Percentiles rank a stretch among this genome's conserved stretches.
These are phyloP conservation scores for Spilosoma lubricipeda DNA, from an alignment of 2,888 invertebrate genomes.

Conservation along the genomic window DNA sequence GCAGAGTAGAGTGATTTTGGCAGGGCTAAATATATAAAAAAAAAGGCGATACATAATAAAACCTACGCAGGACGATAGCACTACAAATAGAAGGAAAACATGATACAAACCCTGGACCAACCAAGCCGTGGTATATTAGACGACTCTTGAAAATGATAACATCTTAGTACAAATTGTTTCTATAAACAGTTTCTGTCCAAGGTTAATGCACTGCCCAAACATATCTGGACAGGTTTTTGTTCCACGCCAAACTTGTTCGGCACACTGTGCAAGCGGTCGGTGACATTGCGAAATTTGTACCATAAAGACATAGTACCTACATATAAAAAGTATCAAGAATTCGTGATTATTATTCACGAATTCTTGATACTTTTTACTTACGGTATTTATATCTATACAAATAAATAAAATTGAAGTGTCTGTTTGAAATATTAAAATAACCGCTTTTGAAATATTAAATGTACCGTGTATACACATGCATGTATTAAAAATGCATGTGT, in stretches of 20 bases:
- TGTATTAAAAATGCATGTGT: too few species aligned
- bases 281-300: constrained; percentile 37
- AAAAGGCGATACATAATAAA: too few species aligned
- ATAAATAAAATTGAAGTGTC: too few species aligned
- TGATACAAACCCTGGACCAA: too few species aligned
- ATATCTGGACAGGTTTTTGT: constrained; percentile 36
- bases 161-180: not conserved
- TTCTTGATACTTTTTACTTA: not conserved
- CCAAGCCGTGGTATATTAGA: not conserved
- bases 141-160: not conserved
- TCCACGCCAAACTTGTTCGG: constrained; percentile 36
- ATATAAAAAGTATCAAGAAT: not conserved
- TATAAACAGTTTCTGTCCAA: constrained; percentile 4
- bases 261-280: constrained; percentile 40
- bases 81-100: too few species aligned
- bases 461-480: too few species aligned
- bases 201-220: constrained; percentile 30
- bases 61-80: too few species aligned
- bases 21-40: too few species aligned
- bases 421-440: too few species aligned
- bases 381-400: too few species aligned
- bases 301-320: not conserved
- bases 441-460: too few species aligned
- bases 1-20: too few species aligned
- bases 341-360: not conserved